Conservation (phyloP, 2,888 invertebrate species). For the Lordiphosa andalusiaca region DNA sequence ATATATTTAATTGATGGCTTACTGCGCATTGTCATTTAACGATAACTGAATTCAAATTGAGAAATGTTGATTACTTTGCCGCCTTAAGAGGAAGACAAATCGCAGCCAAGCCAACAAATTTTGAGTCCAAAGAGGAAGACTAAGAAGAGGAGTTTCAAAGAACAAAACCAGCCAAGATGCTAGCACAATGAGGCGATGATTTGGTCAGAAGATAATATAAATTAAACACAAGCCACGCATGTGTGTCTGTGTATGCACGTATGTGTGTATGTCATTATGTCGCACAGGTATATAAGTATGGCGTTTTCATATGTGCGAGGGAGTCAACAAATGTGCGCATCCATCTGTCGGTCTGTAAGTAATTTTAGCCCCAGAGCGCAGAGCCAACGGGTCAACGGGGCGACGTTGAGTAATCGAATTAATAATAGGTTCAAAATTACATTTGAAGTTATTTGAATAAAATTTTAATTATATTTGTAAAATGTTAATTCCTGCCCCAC, state of each 20-base stretch:
- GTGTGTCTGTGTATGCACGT: too few species aligned
- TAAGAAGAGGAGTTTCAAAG: neutral
- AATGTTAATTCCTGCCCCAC: too few species aligned
- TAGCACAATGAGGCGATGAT: conserved; percentile 4
- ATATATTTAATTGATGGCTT: conserved; percentile 1
- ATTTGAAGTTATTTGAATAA: conserved; percentile 74
- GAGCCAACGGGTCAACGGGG: conserved; percentile 27
- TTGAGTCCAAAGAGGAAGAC: neutral
- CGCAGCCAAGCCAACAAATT: neutral
- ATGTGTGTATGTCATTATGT: too few species aligned
- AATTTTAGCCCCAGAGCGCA: conserved; percentile 15
- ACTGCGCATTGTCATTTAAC: conserved; percentile 25
- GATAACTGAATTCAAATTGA: conserved; percentile 38
- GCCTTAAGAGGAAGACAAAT: too few species aligned
- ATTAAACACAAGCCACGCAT: conserved; percentile 1
- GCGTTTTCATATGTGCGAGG: neutral
- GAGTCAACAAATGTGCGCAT: neutral
- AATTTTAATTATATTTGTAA: conserved; percentile 16
- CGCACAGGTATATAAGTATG: too few species aligned
- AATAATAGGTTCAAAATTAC: conserved; percentile 70
- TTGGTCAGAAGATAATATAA: conserved; percentile 10
- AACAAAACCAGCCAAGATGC: conserved; percentile 2
- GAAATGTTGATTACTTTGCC: conserved; percentile 7
- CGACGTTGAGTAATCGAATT: conserved; percentile 69
- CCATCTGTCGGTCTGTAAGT: conserved; percentile 37